Evolutionary conservation across 2,888 invertebrate genomes (phyloP).

Genomic region (Pachydiplax longipennis): DNA sequence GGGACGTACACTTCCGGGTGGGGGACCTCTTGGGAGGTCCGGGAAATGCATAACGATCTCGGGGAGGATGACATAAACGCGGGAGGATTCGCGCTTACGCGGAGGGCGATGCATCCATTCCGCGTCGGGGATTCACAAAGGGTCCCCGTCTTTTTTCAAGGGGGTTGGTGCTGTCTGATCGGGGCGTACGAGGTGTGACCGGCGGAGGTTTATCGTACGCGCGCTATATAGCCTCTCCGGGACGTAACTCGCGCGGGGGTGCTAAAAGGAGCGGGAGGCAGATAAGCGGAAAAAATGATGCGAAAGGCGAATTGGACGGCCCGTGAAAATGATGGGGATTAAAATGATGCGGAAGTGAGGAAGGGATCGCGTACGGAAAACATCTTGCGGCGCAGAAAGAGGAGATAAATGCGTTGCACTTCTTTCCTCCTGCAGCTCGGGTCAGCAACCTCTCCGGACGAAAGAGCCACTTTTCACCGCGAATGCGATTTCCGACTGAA

Average conservation of each 20-base stretch:
- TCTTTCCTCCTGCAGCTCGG: too few relatives aligned
- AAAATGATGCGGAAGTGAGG: too few relatives aligned
- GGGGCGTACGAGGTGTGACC: not conserved
- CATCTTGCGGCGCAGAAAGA: too few relatives aligned
- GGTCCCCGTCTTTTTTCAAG: not conserved
- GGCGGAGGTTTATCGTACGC: not conserved
- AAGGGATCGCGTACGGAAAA: too few relatives aligned
- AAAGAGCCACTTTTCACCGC: too few relatives aligned
- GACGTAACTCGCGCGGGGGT: not conserved
- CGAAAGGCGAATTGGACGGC: not conserved
- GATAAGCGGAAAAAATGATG: too few relatives aligned
- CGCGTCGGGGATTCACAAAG: not conserved
- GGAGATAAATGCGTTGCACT: too few relatives aligned
- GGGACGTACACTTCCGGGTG: not conserved
- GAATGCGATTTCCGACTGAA: too few relatives aligned
- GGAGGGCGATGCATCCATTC: not conserved
- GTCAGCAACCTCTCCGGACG: too few relatives aligned
- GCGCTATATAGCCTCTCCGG: not conserved
- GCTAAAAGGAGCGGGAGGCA: not conserved
- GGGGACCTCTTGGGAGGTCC: not conserved
- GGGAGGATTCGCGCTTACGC: not conserved
- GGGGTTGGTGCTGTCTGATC: not conserved
- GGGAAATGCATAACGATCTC: not conserved
- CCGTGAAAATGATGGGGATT: not conserved
- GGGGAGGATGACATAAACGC: not conserved